A percentile compares a stretch with the other conserved stretches of the same genome.
Conservation (phyloP, 1,140 invertebrate species). For the Saccostrea echinata region DNA sequence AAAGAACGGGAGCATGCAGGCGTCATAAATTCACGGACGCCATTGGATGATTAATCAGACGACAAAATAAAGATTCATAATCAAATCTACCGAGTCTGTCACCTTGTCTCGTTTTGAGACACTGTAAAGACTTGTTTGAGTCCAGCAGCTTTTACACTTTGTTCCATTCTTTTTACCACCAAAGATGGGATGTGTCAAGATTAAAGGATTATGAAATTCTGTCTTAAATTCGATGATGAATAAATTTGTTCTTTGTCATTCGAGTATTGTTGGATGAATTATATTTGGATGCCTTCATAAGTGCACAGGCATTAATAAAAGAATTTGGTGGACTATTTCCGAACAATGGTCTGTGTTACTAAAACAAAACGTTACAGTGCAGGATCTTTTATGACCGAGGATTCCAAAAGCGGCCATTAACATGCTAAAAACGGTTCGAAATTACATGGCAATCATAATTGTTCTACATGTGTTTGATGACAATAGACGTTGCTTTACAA, state of each 20-base stretch:
- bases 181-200: background rate
- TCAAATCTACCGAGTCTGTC: conserved; percentile 28
- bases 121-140: background rate
- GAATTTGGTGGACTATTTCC: background rate
- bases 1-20: conserved; percentile 19
- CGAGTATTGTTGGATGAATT: background rate
- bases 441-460: background rate
- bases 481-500: background rate
- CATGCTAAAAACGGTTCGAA: background rate
- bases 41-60: conserved; percentile 38
- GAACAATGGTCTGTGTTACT: background rate
- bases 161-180: background rate
- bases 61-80: conserved; percentile 35
- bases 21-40: conserved; percentile 16
- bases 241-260: background rate
- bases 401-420: background rate
- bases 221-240: background rate
- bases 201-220: background rate
- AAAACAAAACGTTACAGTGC: background rate
- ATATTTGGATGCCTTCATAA: background rate
- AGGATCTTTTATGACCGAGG: background rate
- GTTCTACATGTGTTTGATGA: background rate
- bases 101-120: background rate
- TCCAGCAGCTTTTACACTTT: background rate
- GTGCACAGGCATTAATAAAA: background rate